Percentiles rank a stretch among this genome's conserved stretches.
Evolutionary conservation across 2,888 invertebrate genomes (phyloP).

Genomic region (Cryptocephalus moraei): DNA sequence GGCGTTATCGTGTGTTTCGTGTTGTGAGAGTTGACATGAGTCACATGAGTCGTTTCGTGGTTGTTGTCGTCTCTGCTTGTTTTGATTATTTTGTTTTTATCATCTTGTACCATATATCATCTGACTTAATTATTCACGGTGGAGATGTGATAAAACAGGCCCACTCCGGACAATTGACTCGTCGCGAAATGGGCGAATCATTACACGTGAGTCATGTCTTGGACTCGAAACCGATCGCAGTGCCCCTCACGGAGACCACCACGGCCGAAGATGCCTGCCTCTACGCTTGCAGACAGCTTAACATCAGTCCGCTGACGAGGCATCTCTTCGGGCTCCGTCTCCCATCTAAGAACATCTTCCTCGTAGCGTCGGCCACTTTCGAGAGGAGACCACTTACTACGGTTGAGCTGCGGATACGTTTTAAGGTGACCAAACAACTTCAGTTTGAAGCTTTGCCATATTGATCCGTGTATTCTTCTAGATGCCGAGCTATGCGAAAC

Average conservation of each 20-base stretch:
- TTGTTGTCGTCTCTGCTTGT: too few relatives aligned
- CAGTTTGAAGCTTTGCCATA: too few relatives aligned
- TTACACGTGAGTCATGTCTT: constrained; percentile 12
- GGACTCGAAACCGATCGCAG: constrained; percentile 15
- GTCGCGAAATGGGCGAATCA: constrained; percentile 8
- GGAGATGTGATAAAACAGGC: too few relatives aligned
- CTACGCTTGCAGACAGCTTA: constrained; percentile 57
- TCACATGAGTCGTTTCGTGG: too few relatives aligned
- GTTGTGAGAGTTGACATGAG: too few relatives aligned
- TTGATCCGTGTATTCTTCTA: too few relatives aligned
- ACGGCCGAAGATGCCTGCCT: constrained; percentile 63
- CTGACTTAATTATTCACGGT: too few relatives aligned
- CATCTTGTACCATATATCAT: too few relatives aligned
- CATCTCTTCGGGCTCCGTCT: constrained; percentile 69
- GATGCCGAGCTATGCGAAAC: constrained; percentile 49
- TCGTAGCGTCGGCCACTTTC: constrained; percentile 52
- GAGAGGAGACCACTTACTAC: constrained; percentile 38
- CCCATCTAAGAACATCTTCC: constrained; percentile 55
- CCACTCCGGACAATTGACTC: too few relatives aligned
- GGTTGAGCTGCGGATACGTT: constrained; percentile 68
- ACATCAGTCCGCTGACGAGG: constrained; percentile 65
- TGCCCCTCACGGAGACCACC: constrained; percentile 26
- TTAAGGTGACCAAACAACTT: constrained; percentile 44
- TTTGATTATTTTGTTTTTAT: too few relatives aligned
- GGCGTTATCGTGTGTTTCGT: too few relatives aligned